phyloP scores from a whole-genome alignment of 1,140 invertebrate genomes.

The Euglossa dilemma region DNA sequence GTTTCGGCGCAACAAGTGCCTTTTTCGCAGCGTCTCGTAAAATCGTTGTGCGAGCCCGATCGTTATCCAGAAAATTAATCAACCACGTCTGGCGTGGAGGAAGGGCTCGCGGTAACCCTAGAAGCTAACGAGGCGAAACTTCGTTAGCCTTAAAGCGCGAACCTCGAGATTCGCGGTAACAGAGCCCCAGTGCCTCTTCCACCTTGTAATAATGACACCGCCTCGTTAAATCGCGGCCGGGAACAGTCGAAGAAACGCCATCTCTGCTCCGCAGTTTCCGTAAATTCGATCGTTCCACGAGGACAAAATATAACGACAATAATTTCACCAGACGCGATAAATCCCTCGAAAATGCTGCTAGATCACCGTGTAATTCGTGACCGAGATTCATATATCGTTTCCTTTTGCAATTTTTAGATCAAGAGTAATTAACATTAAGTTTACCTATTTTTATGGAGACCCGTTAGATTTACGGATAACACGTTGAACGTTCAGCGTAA shows the following conservation, averaged over 20 bases:
- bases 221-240: background rate
- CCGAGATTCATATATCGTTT: too few species aligned
- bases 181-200: background rate
- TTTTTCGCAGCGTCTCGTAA: slow-evolving; percentile 52
- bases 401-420: too few species aligned
- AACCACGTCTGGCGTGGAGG: slow-evolving; percentile 52
- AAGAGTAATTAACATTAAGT: too few species aligned
- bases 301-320: background rate
- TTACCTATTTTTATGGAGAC: too few species aligned
- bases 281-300: background rate
- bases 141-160: slow-evolving; percentile 69
- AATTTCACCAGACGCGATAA: background rate
- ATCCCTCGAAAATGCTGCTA: too few species aligned
- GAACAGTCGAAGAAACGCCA: background rate
- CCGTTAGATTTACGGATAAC: too few species aligned
- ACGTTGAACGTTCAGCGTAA: too few species aligned
- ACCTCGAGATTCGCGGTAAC: slow-evolving; percentile 42
- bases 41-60: slow-evolving; percentile 45
- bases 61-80: slow-evolving; percentile 66
- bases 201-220: slow-evolving; percentile 22
- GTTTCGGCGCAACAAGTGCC: slow-evolving; percentile 60
- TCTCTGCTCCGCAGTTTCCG: background rate
- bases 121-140: slow-evolving; percentile 70
- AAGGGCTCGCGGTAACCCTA: slow-evolving; percentile 55
- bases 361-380: too few species aligned